These are phyloP conservation scores for Oedothorax gibbosus DNA, from an alignment of 1,140 invertebrate genomes.

Conservation along the genomic window DNA sequence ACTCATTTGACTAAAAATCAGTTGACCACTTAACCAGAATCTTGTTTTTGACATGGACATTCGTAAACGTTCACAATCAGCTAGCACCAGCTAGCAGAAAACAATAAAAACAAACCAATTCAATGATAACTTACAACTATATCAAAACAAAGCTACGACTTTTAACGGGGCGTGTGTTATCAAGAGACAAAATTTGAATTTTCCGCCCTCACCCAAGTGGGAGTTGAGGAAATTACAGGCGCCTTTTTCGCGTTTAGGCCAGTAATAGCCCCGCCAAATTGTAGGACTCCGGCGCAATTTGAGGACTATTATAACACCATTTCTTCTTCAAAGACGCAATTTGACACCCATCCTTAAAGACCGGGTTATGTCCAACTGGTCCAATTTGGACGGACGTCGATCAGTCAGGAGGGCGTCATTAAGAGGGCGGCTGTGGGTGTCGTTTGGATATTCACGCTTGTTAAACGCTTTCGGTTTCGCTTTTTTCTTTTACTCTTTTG, in stretches of 20 bases:
- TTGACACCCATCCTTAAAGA: constrained; percentile 51
- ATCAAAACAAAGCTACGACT: not conserved
- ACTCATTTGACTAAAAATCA: no score
- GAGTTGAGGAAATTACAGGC: constrained; percentile 28
- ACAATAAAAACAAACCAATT: not conserved
- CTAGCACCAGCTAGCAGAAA: no score
- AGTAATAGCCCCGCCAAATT: constrained; percentile 37
- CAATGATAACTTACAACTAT: not conserved
- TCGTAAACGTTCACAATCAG: no score
- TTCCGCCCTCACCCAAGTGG: constrained; percentile 36
- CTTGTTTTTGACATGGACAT: no score
- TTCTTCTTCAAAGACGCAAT: constrained; percentile 31
- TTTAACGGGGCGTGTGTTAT: constrained; percentile 26
- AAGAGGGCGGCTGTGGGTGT: constrained; percentile 14
- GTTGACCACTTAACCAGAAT: no score
- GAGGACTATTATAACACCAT: constrained; percentile 54
- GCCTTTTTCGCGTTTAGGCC: constrained; percentile 36
- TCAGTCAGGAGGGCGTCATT: not conserved
- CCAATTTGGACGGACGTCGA: not conserved
- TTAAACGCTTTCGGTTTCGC: constrained; percentile 25
- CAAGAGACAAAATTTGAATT: constrained; percentile 38
- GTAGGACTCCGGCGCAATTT: constrained; percentile 41
- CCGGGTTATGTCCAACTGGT: constrained; percentile 33
- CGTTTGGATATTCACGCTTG: constrained; percentile 31
- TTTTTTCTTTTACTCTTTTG: no score